These are phyloP conservation scores for Drosophila merina DNA, from an alignment of 2,888 invertebrate species.

Conservation along the genomic window DNA sequence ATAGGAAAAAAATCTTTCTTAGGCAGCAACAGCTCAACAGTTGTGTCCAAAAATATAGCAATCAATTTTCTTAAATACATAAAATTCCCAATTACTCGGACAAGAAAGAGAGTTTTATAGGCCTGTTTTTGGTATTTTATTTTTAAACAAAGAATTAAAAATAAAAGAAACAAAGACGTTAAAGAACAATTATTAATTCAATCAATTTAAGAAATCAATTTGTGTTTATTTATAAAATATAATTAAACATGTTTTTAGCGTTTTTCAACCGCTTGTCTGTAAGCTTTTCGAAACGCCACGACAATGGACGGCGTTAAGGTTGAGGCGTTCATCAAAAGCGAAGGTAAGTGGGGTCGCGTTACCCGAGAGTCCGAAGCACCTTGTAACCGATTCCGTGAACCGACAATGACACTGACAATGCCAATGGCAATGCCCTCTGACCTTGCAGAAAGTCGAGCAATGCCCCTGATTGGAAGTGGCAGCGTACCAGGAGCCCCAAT, in stretches of 20 bases:
- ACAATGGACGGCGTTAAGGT: conserved; percentile 55
- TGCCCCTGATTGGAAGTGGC: conserved; percentile 60
- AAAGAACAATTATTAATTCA: too few relatives aligned
- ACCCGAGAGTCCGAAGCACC: conserved; percentile 36
- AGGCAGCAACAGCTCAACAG: conserved; percentile 38
- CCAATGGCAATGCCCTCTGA: conserved; percentile 30
- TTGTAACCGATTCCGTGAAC: conserved; percentile 23
- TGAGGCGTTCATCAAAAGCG: conserved; percentile 76
- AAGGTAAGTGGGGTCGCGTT: conserved; percentile 68
- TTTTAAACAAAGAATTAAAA: too few relatives aligned
- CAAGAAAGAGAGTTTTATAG: too few relatives aligned
- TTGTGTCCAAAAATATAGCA: conserved; percentile 21
- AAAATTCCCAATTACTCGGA: too few relatives aligned
- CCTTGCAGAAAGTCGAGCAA: conserved; percentile 56
- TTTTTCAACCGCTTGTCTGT: not conserved
- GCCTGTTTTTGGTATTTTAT: too few relatives aligned
- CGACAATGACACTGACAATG: conserved; percentile 8
- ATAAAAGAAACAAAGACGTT: too few relatives aligned
- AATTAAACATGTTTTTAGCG: not conserved
- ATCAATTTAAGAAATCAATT: too few relatives aligned
- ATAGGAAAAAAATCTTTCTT: conserved; percentile 51
- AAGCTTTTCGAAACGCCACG: conserved; percentile 3
- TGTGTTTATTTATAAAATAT: not conserved
- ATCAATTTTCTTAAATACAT: not conserved
- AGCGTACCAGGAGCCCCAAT: conserved; percentile 18